A percentile compares a stretch with the other conserved stretches of the same genome.
Evolutionary conservation across 2,888 invertebrate species (phyloP).

Genomic region (Synergus laeviventris): DNA sequence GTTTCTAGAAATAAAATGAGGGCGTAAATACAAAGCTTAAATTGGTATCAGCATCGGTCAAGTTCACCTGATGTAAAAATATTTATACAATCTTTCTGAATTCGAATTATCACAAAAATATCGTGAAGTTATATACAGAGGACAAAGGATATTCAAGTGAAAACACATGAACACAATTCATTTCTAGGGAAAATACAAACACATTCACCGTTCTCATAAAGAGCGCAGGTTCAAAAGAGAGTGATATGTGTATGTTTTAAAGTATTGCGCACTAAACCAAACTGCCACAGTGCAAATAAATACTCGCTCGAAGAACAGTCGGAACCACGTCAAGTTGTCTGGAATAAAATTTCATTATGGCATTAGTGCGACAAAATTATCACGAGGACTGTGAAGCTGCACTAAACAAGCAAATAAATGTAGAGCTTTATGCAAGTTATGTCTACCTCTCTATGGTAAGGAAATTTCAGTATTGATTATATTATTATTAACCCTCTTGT

Average conservation of each 20-base stretch:
- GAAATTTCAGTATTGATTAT: slow-evolving; percentile 6
- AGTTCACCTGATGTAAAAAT: no score
- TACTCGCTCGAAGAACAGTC: neutral
- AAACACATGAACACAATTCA: neutral
- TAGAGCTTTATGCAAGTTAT: slow-evolving; percentile 86
- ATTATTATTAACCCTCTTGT: neutral
- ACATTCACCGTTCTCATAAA: neutral
- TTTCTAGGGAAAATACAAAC: neutral
- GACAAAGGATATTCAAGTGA: slow-evolving; percentile 20
- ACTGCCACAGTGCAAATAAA: slow-evolving; percentile 28
- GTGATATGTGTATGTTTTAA: neutral
- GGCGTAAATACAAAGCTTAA: no score
- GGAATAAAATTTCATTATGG: slow-evolving; percentile 66
- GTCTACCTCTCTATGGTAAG: slow-evolving; percentile 86
- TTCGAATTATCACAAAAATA: neutral
- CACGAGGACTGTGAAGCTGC: slow-evolving; percentile 81
- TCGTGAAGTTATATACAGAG: neutral
- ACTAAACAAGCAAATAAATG: slow-evolving; percentile 84
- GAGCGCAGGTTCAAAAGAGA: slow-evolving; percentile 27
- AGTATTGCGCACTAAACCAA: slow-evolving; percentile 28
- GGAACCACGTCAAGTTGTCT: neutral
- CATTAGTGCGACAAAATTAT: slow-evolving; percentile 81
- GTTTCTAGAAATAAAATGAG: no score
- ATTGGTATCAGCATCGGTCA: no score
- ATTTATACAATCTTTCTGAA: neutral